Evolutionary conservation across 2,113 vertebrate genomes (phyloP).

Genomic region (Zapus hudsonius): DNA sequence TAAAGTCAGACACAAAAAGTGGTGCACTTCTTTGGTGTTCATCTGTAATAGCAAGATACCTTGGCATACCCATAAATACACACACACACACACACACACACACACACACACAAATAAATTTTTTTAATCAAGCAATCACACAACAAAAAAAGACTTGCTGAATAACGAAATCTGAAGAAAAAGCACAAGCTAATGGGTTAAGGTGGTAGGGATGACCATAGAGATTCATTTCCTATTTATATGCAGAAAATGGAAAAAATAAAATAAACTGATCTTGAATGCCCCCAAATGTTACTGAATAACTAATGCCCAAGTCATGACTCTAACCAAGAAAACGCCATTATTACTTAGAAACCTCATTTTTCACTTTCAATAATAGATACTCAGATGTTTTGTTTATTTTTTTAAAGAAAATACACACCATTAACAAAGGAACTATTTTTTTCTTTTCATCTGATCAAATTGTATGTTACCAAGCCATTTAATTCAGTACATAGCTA

Average conservation of each 20-base stretch:
- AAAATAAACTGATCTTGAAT: not conserved
- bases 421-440: not conserved
- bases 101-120: too few relatives aligned
- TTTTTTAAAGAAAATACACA: not conserved
- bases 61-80: too few relatives aligned
- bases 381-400: not conserved
- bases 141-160: not conserved
- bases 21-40: too few relatives aligned
- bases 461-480: not conserved
- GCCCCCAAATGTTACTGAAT: not conserved
- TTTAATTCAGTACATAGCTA: not conserved
- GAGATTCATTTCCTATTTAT: not conserved
- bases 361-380: not conserved
- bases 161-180: constrained; percentile 5
- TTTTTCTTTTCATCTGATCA: constrained; percentile 6
- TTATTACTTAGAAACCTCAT: not conserved
- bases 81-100: too few relatives aligned
- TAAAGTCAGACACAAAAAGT: too few relatives aligned
- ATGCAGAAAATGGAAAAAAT: not conserved
- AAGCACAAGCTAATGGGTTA: not conserved
- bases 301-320: not conserved
- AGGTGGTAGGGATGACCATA: not conserved
- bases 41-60: too few relatives aligned
- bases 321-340: not conserved
- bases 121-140: not conserved